Evolutionary conservation across 2,888 invertebrate genomes (phyloP), one percentile per base, ranked within the genome.

Genomic region (Acanthacorydalis orientalis): DNA sequence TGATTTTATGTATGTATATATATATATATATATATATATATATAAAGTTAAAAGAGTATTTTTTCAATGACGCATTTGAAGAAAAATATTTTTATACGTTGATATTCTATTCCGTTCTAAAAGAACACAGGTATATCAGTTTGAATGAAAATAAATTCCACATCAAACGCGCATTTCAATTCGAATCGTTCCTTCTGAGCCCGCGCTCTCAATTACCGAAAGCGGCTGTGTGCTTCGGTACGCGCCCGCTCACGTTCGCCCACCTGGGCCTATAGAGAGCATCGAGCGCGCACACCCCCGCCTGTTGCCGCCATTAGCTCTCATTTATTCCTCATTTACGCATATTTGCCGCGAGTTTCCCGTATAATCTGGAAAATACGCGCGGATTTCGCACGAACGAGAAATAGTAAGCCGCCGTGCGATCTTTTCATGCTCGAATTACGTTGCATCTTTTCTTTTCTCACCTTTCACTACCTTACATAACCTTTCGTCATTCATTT

Each of bases 251-350:
- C 49, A 43, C 49, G 46, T 50, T 54, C 53, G 23, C 23, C 23
- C 23, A 23, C 23, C 23, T 23, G 23, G 23, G 23, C 23, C 23
- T 23, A 23, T 23, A 23, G 23, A 23, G 23, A 23, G 6, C 23
- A 23, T 23, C 23, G 6, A 23, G 23, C 23, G 6, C 23, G 6
- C 23, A n/a, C n/a, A n/a, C 23, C 48, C 55, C n/a, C 43, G 46
- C 15, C 23, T 32, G 49, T 41, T 47, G 53, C 54, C 51, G 54
- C 55, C 56, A 57, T 57, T 57, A 56, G 56, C 56, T 53, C 56
- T 55, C 57, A 54, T 57, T 57, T 57, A 57, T 56, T 56, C 54
- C 55, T 55, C 56, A 57, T 57, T 57, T 55, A 55, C 55, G 54
- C 54, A 54, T 56, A 57, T 57, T 56, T 56, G 54, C 23, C 23